Percentiles rank a stretch among this genome's conserved stretches.
Evolutionary conservation across 2,113 vertebrate genomes (phyloP).

Genomic region (Dryoscopus gambensis): DNA sequence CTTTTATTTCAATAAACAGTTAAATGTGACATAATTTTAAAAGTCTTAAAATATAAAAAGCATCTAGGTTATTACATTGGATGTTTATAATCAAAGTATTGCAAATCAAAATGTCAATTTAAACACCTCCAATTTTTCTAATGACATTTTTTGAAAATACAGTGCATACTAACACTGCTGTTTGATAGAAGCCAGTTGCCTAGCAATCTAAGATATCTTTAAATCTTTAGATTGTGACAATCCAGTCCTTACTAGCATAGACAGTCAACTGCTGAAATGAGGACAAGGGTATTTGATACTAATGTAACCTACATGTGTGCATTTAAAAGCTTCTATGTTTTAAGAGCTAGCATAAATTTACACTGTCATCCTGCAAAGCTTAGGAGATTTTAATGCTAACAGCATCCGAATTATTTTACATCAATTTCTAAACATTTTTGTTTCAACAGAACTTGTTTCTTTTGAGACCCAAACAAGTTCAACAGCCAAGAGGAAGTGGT

Average conservation of each 20-base stretch:
- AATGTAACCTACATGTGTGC: neutral
- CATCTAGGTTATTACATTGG: neutral
- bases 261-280: neutral
- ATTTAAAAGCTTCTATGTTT: neutral
- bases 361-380: neutral
- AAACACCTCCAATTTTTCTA: neutral
- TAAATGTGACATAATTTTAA: neutral
- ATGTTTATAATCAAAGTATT: neutral
- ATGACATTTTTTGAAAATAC: neutral
- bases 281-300: neutral
- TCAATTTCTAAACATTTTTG: neutral
- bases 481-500: neutral
- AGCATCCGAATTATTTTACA: neutral
- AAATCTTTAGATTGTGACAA: neutral
- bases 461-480: neutral
- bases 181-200: neutral
- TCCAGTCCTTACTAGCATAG: neutral
- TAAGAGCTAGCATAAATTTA: neutral
- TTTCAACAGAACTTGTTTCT: neutral
- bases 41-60: neutral
- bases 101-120: neutral
- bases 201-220: neutral
- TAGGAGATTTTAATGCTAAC: neutral
- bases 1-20: neutral
- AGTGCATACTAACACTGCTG: neutral